Evolutionary conservation across 2,888 invertebrate species (phyloP).

Genomic region (Heliconius erato): DNA sequence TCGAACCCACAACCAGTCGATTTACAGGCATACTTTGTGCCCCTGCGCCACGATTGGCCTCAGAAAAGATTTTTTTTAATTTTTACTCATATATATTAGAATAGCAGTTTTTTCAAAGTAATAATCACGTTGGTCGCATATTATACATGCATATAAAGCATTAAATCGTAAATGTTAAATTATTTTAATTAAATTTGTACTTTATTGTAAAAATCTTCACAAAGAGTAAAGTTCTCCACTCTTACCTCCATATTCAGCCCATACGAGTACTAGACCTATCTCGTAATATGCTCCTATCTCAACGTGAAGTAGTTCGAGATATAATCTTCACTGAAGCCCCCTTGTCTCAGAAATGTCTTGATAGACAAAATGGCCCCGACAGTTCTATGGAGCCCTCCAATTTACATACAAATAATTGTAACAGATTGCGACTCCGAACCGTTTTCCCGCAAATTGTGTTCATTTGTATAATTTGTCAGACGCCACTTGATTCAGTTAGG

Average conservation of each 20-base stretch:
- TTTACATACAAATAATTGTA: slow-evolving; percentile 81
- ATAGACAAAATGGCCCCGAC: slow-evolving; percentile 51
- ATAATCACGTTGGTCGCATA: too few relatives aligned
- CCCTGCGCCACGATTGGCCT: too few relatives aligned
- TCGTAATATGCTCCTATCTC: slow-evolving; percentile 27
- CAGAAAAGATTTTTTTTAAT: too few relatives aligned
- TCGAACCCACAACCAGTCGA: too few relatives aligned
- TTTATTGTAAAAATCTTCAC: not conserved
- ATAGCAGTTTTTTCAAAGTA: too few relatives aligned
- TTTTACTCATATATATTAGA: too few relatives aligned
- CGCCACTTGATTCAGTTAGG: slow-evolving; percentile 60
- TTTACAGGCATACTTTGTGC: too few relatives aligned
- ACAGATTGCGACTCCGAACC: slow-evolving; percentile 70
- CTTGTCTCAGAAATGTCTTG: slow-evolving; percentile 49
- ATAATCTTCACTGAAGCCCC: slow-evolving; percentile 44
- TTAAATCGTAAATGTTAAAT: too few relatives aligned
- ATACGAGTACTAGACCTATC: slow-evolving; percentile 21
- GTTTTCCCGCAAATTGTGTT: slow-evolving; percentile 69
- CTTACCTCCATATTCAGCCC: not conserved
- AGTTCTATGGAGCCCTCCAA: slow-evolving; percentile 67
- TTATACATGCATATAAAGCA: too few relatives aligned
- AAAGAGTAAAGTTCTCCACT: not conserved
- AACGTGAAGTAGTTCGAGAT: slow-evolving; percentile 35
- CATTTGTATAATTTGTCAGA: slow-evolving; percentile 70
- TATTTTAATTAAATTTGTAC: too few relatives aligned